phyloP scores from a whole-genome alignment of 2,888 invertebrate species.

The Rotaria sp. region DNA sequence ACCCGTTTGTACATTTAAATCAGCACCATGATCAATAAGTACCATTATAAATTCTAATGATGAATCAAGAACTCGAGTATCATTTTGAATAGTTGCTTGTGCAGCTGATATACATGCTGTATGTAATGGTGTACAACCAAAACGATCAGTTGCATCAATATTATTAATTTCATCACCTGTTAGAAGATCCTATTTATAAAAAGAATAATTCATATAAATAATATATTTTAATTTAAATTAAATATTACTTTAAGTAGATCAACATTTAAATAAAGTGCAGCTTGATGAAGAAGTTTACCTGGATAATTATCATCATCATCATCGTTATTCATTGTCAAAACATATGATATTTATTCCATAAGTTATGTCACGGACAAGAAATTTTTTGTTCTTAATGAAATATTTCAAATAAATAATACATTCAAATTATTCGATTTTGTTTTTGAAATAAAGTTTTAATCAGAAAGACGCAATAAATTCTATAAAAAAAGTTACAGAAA shows the following conservation, averaged over 20 bases:
- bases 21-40: slow-evolving; percentile 25
- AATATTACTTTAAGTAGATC: neutral
- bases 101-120: slow-evolving; percentile 11
- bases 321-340: neutral
- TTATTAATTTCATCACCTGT: slow-evolving; percentile 24
- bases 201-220: neutral
- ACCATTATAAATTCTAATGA: slow-evolving; percentile 17
- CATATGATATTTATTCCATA: too few relatives aligned
- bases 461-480: too few relatives aligned
- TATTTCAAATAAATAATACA: too few relatives aligned
- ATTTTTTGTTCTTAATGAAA: too few relatives aligned
- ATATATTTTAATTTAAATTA: neutral
- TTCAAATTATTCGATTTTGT: too few relatives aligned
- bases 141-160: neutral
- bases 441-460: too few relatives aligned
- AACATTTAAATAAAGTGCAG: neutral
- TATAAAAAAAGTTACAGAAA: too few relatives aligned
- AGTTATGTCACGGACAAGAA: too few relatives aligned
- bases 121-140: neutral
- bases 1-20: neutral
- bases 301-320: slow-evolving; percentile 25
- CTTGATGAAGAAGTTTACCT: slow-evolving; percentile 10
- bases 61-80: neutral
- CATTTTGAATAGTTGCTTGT: neutral
- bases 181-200: neutral